Conservation (phyloP, 2,888 invertebrate species). For the Agapostemon virescens region DNA sequence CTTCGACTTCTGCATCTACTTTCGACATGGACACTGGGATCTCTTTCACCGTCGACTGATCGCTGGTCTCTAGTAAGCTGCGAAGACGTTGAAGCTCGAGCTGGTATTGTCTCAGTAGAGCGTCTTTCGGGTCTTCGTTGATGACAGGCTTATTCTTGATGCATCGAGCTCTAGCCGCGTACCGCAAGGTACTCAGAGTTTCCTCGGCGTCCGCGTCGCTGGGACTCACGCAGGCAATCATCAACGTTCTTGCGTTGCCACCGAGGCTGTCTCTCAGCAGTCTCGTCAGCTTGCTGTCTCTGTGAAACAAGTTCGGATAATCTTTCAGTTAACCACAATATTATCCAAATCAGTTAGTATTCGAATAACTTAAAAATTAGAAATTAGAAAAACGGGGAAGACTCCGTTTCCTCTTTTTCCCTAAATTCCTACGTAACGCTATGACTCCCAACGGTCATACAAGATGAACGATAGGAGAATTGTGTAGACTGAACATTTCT, state of each 20-base stretch:
- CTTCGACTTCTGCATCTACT: constrained; percentile 30
- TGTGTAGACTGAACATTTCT: too few relatives aligned
- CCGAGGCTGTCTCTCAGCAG: constrained; percentile 90
- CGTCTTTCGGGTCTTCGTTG: constrained; percentile 94
- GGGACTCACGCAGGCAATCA: constrained; percentile 93
- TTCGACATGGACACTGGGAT: constrained; percentile 11
- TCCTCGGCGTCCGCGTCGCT: constrained; percentile 92
- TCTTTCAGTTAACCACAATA: neutral
- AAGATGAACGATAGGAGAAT: too few relatives aligned
- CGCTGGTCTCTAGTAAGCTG: constrained; percentile 81
- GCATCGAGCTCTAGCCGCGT: constrained; percentile 92
- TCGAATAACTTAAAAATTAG: too few relatives aligned
- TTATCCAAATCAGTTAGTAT: too few relatives aligned
- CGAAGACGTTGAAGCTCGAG: constrained; percentile 89
- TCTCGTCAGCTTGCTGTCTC: constrained; percentile 92
- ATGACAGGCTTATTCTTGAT: constrained; percentile 92
- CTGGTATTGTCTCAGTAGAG: constrained; percentile 91
- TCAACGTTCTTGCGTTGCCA: constrained; percentile 93
- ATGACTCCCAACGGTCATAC: too few relatives aligned
- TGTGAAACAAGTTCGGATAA: constrained; percentile 75
- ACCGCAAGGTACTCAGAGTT: constrained; percentile 90
- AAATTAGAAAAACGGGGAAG: too few relatives aligned
- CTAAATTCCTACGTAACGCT: too few relatives aligned
- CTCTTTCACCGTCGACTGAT: constrained; percentile 54
- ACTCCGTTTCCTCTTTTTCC: too few relatives aligned